phyloP scores from a whole-genome alignment of 2,113 vertebrate species.

The Chaetura pelagica region DNA sequence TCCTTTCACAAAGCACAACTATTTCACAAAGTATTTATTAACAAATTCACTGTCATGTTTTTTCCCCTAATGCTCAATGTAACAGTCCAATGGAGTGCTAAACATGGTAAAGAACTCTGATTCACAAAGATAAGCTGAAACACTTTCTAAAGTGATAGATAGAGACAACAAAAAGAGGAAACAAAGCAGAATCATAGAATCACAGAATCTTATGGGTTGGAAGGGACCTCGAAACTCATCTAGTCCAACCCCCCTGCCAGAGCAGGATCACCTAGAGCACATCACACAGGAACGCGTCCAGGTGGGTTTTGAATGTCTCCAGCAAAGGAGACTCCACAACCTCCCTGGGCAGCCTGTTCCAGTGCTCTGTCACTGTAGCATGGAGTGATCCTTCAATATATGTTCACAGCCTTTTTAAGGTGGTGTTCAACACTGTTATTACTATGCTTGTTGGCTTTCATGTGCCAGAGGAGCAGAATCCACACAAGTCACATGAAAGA shows the following conservation, averaged over 20 bases:
- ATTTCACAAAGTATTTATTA: not conserved
- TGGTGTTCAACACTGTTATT: not conserved
- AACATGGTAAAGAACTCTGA: not conserved
- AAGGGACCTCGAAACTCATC: too few relatives aligned
- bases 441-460: not conserved
- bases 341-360: too few relatives aligned
- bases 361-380: not conserved
- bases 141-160: not conserved
- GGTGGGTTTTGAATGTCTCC: too few relatives aligned
- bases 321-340: too few relatives aligned
- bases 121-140: not conserved
- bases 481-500: not conserved
- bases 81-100: not conserved
- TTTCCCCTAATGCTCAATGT: not conserved
- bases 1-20: not conserved
- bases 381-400: not conserved
- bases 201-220: too few relatives aligned
- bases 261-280: too few relatives aligned
- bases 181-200: not conserved
- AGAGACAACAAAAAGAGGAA: not conserved
- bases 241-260: too few relatives aligned
- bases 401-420: not conserved
- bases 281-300: too few relatives aligned
- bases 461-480: not conserved
- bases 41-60: not conserved